phyloP scores from a whole-genome alignment of 2,113 vertebrate genomes.

The Cyprinodon variegatus region DNA sequence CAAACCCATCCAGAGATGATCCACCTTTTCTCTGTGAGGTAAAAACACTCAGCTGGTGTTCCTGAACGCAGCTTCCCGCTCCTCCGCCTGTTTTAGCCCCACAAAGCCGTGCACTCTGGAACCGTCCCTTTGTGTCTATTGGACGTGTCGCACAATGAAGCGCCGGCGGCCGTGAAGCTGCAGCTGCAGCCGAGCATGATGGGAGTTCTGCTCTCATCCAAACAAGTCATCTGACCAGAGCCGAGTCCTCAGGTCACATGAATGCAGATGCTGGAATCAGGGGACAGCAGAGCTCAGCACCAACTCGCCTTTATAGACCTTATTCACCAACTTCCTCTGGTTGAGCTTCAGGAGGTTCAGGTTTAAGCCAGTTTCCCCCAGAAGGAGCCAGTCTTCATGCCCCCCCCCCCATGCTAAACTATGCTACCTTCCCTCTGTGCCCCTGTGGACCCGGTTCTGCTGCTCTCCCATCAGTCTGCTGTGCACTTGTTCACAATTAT shows the following conservation, averaged over 20 bases:
- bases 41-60: slow-evolving; percentile 4
- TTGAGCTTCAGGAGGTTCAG: background rate
- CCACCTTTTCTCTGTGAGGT: slow-evolving; percentile 57
- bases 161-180: too few species aligned
- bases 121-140: slow-evolving; percentile 53
- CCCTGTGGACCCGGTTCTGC: too few species aligned
- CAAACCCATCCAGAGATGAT: slow-evolving; percentile 43
- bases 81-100: slow-evolving; percentile 9
- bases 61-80: slow-evolving; percentile 37
- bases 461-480: background rate
- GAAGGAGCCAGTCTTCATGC: background rate
- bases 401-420: too few species aligned
- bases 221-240: slow-evolving; percentile 14
- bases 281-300: background rate
- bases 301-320: background rate
- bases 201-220: background rate
- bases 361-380: background rate
- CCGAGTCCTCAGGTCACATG: slow-evolving; percentile 1
- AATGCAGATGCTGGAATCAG: background rate
- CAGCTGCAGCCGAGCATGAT: slow-evolving; percentile 11
- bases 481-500: background rate
- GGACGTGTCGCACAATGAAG: slow-evolving; percentile 24
- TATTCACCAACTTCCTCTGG: background rate
- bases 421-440: too few species aligned
- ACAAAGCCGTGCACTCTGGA: slow-evolving; percentile 60